These are phyloP conservation scores for Acanthopleura granulata DNA, from an alignment of 2,888 invertebrate genomes.

Conservation along the genomic window DNA sequence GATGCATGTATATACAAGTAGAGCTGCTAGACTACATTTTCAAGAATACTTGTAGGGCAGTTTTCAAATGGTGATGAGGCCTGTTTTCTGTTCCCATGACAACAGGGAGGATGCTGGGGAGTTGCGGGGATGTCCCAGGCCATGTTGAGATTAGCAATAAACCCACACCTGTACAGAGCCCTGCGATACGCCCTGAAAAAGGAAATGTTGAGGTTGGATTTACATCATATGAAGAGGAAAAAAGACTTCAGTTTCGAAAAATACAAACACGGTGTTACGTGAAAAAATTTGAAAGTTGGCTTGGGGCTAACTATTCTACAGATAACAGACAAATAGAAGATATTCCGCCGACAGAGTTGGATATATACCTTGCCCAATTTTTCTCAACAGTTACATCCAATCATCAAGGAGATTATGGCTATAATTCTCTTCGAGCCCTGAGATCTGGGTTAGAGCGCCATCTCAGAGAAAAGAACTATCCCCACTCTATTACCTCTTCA, in stretches of 20 bases:
- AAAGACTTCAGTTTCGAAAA: conserved; percentile 8
- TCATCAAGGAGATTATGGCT: neutral
- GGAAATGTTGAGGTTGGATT: too few relatives aligned
- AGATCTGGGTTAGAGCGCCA: conserved; percentile 6
- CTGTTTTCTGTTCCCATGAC: too few relatives aligned
- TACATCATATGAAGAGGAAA: neutral
- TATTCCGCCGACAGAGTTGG: neutral
- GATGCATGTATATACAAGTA: too few relatives aligned
- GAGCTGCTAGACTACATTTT: too few relatives aligned
- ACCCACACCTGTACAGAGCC: too few relatives aligned
- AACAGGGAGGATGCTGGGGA: too few relatives aligned
- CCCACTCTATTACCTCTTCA: neutral
- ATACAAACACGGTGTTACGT: conserved; percentile 12
- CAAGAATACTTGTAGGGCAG: too few relatives aligned
- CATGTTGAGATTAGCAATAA: too few relatives aligned
- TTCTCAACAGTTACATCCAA: neutral
- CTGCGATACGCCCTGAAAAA: too few relatives aligned
- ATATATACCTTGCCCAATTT: neutral
- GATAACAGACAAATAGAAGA: neutral
- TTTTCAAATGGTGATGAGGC: too few relatives aligned
- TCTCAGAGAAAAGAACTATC: neutral
- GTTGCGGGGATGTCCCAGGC: too few relatives aligned
- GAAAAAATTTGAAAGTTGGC: conserved; percentile 9
- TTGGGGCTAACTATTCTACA: neutral
- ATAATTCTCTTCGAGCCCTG: neutral